These are phyloP conservation scores for Hylyphantes graminicola DNA, from an alignment of 1,140 invertebrate species.

Conservation along the genomic window DNA sequence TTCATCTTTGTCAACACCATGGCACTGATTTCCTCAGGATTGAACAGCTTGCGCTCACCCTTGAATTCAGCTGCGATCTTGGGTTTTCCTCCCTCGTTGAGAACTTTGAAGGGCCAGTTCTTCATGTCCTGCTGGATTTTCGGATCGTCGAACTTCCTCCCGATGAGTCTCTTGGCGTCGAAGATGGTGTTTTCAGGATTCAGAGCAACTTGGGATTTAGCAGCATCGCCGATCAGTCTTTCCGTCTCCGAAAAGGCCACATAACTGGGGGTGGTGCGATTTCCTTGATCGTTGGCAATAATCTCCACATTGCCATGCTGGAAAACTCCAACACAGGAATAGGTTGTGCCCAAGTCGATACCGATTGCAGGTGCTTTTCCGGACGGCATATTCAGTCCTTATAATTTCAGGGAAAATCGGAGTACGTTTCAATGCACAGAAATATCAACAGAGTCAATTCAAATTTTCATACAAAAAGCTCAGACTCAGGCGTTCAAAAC, in stretches of 20 bases:
- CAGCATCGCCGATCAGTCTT: constrained; percentile 86
- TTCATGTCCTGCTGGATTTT: neutral
- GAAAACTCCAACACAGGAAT: constrained; percentile 71
- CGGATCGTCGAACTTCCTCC: constrained; percentile 59
- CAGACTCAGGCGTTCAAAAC: too few relatives aligned
- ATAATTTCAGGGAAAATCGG: neutral
- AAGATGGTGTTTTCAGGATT: constrained; percentile 73
- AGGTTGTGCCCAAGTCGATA: constrained; percentile 7
- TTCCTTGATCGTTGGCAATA: constrained; percentile 30
- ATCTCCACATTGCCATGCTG: constrained; percentile 55
- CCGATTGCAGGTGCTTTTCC: constrained; percentile 27
- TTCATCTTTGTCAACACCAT: constrained; percentile 74
- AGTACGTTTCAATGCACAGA: neutral
- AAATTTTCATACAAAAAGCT: neutral
- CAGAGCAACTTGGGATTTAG: constrained; percentile 82
- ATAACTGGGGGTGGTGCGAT: constrained; percentile 11
- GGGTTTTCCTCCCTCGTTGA: neutral
- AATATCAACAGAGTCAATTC: too few relatives aligned
- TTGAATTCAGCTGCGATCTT: neutral
- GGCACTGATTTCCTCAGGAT: neutral
- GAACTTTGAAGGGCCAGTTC: neutral
- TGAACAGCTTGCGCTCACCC: neutral
- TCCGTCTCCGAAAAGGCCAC: constrained; percentile 35
- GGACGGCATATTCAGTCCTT: constrained; percentile 65
- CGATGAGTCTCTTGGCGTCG: constrained; percentile 70